Evolutionary conservation across 2,888 invertebrate genomes (phyloP).

Genomic region (Melanotus villosus): DNA sequence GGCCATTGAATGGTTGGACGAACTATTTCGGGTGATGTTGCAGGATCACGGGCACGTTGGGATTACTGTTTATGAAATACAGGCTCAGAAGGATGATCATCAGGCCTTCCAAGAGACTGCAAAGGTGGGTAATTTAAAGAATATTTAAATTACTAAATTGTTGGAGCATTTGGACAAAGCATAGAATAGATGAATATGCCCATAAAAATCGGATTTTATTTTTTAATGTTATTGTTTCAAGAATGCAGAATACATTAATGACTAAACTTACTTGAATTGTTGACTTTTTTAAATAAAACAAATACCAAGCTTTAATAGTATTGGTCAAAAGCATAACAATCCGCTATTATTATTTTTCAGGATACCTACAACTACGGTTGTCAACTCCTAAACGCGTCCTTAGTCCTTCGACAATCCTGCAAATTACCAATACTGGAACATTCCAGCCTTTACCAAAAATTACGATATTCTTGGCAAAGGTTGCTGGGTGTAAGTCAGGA

Average conservation of each 20-base stretch:
- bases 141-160: no score
- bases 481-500: constrained; percentile 81
- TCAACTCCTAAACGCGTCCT: constrained; percentile 82
- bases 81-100: constrained; percentile 81
- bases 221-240: no score
- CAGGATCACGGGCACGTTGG: constrained; percentile 81
- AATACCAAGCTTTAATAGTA: no score
- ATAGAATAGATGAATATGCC: no score
- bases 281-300: no score
- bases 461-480: constrained; percentile 79
- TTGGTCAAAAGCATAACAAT: no score
- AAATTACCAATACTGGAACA: constrained; percentile 75
- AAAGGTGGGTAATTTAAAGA: constrained; percentile 73
- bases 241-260: no score
- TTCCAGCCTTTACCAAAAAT: constrained; percentile 70
- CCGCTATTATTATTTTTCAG: constrained; percentile 71
- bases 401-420: constrained; percentile 81
- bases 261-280: no score
- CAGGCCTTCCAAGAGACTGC: constrained; percentile 85
- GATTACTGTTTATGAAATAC: constrained; percentile 81
- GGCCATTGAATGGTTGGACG: constrained; percentile 84
- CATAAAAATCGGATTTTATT: no score
- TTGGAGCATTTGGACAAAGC: no score
- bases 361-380: constrained; percentile 87
- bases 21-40: constrained; percentile 80